Conservation (phyloP, 2,113 vertebrate species). For the Recurvirostra avosetta region DNA sequence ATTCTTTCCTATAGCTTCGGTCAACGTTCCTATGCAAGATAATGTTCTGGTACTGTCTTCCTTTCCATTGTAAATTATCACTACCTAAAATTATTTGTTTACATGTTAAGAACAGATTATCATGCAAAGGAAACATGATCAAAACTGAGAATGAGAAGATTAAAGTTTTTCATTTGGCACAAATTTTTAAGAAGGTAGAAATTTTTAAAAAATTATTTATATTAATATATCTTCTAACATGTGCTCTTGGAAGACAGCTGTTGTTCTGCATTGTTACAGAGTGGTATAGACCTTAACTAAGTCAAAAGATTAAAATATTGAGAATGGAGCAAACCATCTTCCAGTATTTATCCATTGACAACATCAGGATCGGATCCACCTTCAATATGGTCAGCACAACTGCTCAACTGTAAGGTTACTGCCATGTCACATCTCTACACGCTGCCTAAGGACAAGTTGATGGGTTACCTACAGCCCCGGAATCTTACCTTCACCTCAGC, state of each 20-base stretch:
- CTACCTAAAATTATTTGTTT: background rate
- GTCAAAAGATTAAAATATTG: background rate
- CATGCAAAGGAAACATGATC: background rate
- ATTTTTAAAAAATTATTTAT: background rate
- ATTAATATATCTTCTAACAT: background rate
- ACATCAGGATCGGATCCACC: background rate
- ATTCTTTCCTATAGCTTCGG: background rate
- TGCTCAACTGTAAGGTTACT: background rate
- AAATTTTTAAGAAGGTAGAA: background rate
- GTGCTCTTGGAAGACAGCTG: background rate
- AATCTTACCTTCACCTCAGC: slow-evolving; percentile 12
- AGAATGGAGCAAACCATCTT: background rate
- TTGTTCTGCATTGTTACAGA: background rate
- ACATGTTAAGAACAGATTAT: background rate
- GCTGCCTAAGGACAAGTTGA: background rate
- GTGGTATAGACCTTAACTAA: background rate
- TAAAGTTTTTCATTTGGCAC: background rate
- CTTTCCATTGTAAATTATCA: background rate
- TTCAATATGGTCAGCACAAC: background rate
- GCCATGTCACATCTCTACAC: background rate
- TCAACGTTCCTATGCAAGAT: background rate
- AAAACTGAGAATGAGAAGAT: background rate
- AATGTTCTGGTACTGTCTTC: background rate
- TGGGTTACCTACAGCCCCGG: background rate
- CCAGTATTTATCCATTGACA: background rate